Percentiles rank a stretch among this genome's conserved stretches.
Conservation (phyloP, 2,113 vertebrate genomes). For the Lipophrys pholis region DNA sequence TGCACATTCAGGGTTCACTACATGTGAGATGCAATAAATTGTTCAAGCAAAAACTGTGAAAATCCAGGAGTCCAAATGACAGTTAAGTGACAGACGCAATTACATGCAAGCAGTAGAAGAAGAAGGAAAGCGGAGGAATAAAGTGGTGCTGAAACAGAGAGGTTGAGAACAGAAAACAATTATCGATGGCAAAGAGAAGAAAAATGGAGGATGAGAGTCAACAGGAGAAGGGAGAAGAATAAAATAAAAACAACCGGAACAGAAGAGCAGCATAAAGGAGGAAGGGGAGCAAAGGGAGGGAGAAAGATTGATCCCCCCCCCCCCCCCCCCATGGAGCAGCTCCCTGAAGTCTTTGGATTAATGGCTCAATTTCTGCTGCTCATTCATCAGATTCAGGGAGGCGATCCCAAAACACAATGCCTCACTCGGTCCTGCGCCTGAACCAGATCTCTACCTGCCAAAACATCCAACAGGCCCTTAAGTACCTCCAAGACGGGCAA, state of each 20-base stretch:
- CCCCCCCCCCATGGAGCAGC: conserved; percentile 49
- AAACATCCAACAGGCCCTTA: conserved; percentile 57
- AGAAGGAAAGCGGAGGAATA: no score
- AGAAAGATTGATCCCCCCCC: conserved; percentile 80
- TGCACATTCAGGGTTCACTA: no score
- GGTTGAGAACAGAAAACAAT: not conserved
- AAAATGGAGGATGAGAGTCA: not conserved
- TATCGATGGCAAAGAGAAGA: not conserved
- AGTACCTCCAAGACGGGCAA: conserved; percentile 50
- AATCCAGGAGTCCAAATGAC: no score
- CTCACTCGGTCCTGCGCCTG: no score
- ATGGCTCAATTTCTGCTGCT: conserved; percentile 72
- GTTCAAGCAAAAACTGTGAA: no score
- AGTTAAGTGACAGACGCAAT: no score
- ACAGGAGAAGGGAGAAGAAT: not conserved
- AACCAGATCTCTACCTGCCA: conserved; percentile 66
- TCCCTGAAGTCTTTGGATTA: conserved; percentile 75
- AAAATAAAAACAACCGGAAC: conserved; percentile 20
- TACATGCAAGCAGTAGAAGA: no score
- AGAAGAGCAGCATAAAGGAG: conserved; percentile 24
- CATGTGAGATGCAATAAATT: no score
- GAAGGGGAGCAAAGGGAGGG: conserved; percentile 48
- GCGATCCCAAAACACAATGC: conserved; percentile 66
- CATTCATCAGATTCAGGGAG: conserved; percentile 70
- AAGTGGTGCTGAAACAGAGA: no score